Evolutionary conservation across 2,113 vertebrate species (phyloP).

Genomic region (Charina bottae): DNA sequence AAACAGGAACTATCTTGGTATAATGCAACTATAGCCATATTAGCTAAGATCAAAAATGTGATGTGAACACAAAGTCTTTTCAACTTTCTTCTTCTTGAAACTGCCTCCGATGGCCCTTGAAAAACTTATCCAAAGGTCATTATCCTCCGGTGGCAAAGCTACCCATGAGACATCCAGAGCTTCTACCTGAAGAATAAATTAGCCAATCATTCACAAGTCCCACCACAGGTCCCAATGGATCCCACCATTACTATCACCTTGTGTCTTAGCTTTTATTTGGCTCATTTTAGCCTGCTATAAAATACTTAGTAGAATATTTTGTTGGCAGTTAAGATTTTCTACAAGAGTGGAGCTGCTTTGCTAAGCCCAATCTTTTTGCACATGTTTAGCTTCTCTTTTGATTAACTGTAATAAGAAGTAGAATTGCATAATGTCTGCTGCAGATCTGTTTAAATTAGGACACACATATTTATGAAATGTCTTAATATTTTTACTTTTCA

Average conservation of each 20-base stretch:
- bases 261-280: not conserved
- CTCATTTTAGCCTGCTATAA: not conserved
- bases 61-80: not conserved
- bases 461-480: slow-evolving; percentile 7
- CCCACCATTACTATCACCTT: not conserved
- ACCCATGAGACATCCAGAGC: not conserved
- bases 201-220: not conserved
- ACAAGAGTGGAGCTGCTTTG: not conserved
- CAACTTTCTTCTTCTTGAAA: not conserved
- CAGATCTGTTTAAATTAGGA: slow-evolving; percentile 20
- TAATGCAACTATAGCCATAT: not conserved
- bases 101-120: not conserved
- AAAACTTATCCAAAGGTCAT: not conserved
- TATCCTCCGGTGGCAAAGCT: not conserved
- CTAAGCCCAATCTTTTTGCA: not conserved
- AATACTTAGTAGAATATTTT: not conserved
- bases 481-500: slow-evolving; percentile 29
- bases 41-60: not conserved
- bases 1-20: not conserved
- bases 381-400: slow-evolving; percentile 17
- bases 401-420: slow-evolving; percentile 10
- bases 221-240: not conserved
- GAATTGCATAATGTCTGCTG: slow-evolving; percentile 3
- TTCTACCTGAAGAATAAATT: not conserved
- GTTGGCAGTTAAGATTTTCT: not conserved